Evolutionary conservation across 2,113 vertebrate genomes (phyloP), one percentile per base, ranked within the genome.

Genomic region (Paramormyrops kingsleyae): DNA sequence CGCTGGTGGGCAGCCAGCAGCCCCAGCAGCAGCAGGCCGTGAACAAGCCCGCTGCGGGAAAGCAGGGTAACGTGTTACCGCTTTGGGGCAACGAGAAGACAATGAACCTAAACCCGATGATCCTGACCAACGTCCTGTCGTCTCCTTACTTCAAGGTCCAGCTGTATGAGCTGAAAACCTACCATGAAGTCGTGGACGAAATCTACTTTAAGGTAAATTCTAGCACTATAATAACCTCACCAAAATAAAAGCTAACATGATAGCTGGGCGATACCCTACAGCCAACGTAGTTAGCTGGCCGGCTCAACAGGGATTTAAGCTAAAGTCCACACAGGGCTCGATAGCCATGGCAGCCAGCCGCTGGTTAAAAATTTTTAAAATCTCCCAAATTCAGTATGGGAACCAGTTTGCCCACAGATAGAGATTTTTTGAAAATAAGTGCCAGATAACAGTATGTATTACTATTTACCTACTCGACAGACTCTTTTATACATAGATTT

Each of bases 71-170:
- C 70, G 97, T 97, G 90, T 93, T 99, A 92, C 98, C 99, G 85
- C 95, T 99, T 46, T 99, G 99, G 99, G 99, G 99, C 89, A 99
- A 99, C 91, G 99, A 99, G 93, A 99, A 99, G 95, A 99, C 99
- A 9, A 99, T 99, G 99, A 99, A 99, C 94, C 96, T 99, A 88
- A 99, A 99, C 93, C 98, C 99, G 44, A 99, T 99, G 97, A 99
- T 99, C 92, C 97, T 99, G 31, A 99, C 99, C 88, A 99, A 99
- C 90, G 98, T 99, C 59, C 96, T 99, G 35, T 98, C 99, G 4
- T 99, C 99, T 87, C 99, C 99, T 0, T 99, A 99, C 94, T 99
- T 99, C 92, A 99, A 99, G 95, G 99, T 99, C 89, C 98, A 99
- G 94, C 97, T 99, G 39, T 99, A 99, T 89, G 99, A 99, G 92